Conservation (phyloP, 2,113 vertebrate species). For the Pedionomus torquatus region DNA sequence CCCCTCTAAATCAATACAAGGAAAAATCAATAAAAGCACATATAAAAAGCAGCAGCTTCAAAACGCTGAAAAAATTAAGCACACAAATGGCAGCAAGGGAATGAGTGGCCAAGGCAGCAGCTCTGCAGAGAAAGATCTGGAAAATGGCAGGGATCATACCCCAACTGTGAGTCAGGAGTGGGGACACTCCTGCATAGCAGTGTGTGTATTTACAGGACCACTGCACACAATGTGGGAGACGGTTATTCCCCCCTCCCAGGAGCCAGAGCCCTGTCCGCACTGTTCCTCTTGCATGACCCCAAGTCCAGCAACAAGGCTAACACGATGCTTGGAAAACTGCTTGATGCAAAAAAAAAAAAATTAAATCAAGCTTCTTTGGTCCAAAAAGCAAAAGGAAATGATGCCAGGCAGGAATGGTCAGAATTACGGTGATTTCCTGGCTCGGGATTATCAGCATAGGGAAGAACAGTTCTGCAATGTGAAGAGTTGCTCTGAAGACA, state of each 20-base stretch:
- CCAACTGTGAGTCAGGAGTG: background rate
- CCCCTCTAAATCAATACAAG: background rate
- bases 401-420: background rate
- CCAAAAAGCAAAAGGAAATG: background rate
- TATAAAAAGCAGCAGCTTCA: background rate
- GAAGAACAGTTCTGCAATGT: fast-evolving
- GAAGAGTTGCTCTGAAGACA: background rate
- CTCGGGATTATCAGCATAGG: background rate
- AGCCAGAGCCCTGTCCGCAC: background rate
- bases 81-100: background rate
- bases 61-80: background rate
- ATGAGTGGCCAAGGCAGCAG: background rate
- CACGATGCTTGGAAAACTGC: background rate
- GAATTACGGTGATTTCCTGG: fast-evolving
- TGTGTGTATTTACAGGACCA: background rate
- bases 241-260: background rate
- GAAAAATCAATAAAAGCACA: background rate
- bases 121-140: background rate
- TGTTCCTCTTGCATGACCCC: background rate
- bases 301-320: background rate
- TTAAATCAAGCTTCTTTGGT: background rate
- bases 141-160: background rate
- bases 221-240: background rate
- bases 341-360: background rate
- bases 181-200: background rate